These are phyloP conservation scores for Colossoma macropomum DNA, from an alignment of 2,113 vertebrate genomes.

Conservation along the genomic window DNA sequence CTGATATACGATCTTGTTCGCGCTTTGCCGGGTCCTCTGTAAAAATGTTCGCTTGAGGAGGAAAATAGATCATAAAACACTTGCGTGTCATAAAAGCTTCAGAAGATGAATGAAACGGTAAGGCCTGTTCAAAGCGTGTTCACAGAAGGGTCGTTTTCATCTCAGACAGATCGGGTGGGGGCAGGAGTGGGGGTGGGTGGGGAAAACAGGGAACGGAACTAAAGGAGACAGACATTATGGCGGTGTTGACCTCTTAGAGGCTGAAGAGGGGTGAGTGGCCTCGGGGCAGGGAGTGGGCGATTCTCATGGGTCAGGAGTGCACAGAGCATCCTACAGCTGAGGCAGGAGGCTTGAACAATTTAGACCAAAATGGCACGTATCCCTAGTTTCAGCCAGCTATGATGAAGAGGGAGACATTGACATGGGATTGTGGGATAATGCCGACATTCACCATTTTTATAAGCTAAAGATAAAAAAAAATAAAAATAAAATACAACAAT, in stretches of 20 bases:
- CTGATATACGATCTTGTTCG: background rate
- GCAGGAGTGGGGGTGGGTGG: background rate
- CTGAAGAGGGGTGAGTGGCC: background rate
- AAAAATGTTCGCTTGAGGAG: background rate
- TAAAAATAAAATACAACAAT: too few relatives aligned
- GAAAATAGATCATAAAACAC: background rate
- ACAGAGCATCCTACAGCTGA: background rate
- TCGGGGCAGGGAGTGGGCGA: background rate
- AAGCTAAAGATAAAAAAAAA: too few relatives aligned
- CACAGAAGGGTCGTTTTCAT: background rate
- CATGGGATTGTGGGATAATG: too few relatives aligned
- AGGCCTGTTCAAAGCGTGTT: background rate
- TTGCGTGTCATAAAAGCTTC: slow-evolving; percentile 1
- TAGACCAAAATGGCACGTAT: background rate
- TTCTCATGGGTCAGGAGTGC: background rate
- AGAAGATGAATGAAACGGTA: background rate
- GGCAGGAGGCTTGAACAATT: background rate
- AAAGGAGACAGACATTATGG: background rate
- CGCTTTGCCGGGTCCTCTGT: background rate
- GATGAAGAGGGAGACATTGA: too few relatives aligned
- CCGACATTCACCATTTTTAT: too few relatives aligned
- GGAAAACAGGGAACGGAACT: background rate
- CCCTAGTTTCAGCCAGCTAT: background rate
- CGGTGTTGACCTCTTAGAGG: background rate
- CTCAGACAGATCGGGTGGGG: background rate